phyloP scores from a whole-genome alignment of 1,140 invertebrate genomes.

The Drosophila baimaii region DNA sequence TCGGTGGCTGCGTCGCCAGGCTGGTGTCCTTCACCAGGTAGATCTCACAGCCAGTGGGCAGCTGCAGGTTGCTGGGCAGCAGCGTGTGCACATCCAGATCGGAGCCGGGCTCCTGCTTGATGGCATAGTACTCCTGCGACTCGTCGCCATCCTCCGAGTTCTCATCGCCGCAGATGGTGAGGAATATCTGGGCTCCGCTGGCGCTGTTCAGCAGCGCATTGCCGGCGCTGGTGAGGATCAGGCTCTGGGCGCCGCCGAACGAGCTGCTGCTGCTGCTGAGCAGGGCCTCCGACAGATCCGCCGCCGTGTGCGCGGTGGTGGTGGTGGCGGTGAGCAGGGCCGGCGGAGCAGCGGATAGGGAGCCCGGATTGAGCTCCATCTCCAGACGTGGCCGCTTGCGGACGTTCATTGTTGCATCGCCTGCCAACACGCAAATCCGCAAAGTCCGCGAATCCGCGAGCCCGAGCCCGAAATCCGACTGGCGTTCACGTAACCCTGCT shows the following conservation, averaged over 20 bases:
- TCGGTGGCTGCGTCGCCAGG: conserved; percentile 10
- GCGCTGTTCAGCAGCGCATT: conserved; percentile 33
- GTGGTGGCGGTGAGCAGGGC: conserved; percentile 27
- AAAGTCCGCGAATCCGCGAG: background rate
- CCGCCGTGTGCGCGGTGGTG: background rate
- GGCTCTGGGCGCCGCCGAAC: conserved; percentile 36
- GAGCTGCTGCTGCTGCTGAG: conserved; percentile 14
- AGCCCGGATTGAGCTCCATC: conserved; percentile 31
- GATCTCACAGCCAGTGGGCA: conserved; percentile 81
- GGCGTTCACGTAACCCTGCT: conserved; percentile 33
- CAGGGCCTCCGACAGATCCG: conserved; percentile 41
- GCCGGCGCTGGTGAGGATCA: conserved; percentile 59
- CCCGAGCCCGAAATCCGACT: conserved; percentile 14
- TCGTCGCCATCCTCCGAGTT: conserved; percentile 69
- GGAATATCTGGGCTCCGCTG: conserved; percentile 67
- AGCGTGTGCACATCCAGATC: conserved; percentile 64
- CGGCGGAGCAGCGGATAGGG: conserved; percentile 18
- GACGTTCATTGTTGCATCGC: conserved; percentile 60
- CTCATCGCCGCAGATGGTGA: conserved; percentile 77
- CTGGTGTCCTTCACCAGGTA: conserved; percentile 78
- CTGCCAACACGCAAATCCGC: background rate
- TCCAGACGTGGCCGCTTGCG: conserved; percentile 74
- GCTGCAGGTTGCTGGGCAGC: conserved; percentile 70
- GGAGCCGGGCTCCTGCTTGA: conserved; percentile 72
- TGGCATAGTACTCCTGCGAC: conserved; percentile 75